Percentiles rank a stretch among this genome's conserved stretches.
Conservation (phyloP, 2,888 invertebrate species). For the Meandrusa payeni region DNA sequence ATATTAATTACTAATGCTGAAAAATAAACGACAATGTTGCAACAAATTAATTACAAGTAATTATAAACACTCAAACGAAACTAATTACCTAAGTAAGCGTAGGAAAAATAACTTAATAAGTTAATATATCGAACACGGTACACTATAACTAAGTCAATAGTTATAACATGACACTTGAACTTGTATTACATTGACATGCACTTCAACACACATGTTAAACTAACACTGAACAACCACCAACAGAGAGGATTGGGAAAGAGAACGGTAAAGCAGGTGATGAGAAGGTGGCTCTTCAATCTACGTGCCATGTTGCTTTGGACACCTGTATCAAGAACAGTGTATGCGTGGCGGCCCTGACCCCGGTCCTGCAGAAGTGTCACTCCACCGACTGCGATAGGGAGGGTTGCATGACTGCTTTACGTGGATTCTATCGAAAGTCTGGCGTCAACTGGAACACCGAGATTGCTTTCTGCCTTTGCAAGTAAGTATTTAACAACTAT, state of each 20-base stretch:
- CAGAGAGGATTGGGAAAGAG: slow-evolving; percentile 78
- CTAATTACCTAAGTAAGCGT: background rate
- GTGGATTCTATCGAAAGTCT: slow-evolving; percentile 91
- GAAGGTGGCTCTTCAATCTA: slow-evolving; percentile 87
- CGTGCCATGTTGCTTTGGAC: slow-evolving; percentile 92
- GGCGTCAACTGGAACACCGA: slow-evolving; percentile 92
- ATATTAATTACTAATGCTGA: background rate
- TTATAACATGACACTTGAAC: no score
- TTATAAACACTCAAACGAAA: background rate
- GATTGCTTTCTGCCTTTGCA: slow-evolving; percentile 96
- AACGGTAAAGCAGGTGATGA: slow-evolving; percentile 78
- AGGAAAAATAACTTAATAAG: slow-evolving; percentile 1
- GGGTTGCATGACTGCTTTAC: slow-evolving; percentile 92
- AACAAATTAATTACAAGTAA: background rate
- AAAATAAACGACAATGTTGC: no score
- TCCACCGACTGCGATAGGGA: slow-evolving; percentile 86
- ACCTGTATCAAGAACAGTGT: slow-evolving; percentile 90
- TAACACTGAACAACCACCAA: slow-evolving; percentile 57
- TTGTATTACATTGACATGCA: no score
- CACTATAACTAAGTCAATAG: slow-evolving; percentile 9
- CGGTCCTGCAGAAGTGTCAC: slow-evolving; percentile 92
- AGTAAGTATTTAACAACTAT: slow-evolving; percentile 81
- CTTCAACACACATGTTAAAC: slow-evolving; percentile 33
- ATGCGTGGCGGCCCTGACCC: slow-evolving; percentile 89
- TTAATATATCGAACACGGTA: slow-evolving; percentile 23